Evolutionary conservation across 2,888 invertebrate genomes (phyloP).

Genomic region (Tribolium freemani): DNA sequence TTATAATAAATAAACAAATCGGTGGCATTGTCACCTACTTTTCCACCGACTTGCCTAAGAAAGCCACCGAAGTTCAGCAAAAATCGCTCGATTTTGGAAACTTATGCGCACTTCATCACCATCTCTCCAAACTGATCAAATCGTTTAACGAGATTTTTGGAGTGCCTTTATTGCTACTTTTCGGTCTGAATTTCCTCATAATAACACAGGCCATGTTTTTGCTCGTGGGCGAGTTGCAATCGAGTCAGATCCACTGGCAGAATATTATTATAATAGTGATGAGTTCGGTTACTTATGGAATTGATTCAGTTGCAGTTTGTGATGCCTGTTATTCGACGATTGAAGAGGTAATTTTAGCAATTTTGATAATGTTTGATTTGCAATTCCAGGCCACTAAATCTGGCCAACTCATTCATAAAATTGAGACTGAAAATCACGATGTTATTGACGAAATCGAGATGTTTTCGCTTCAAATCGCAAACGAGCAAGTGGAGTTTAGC

Average conservation of each 20-base stretch:
- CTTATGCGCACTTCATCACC: constrained; percentile 16
- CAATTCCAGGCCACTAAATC: constrained; percentile 55
- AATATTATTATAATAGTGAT: neutral
- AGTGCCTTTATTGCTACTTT: constrained; percentile 12
- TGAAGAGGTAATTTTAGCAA: constrained; percentile 49
- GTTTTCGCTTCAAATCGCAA: constrained; percentile 63
- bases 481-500: constrained; percentile 59
- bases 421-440: constrained; percentile 57
- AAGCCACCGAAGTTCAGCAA: neutral
- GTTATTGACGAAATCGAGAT: constrained; percentile 61
- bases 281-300: constrained; percentile 36
- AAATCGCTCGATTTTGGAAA: neutral
- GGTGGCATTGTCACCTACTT: neutral
- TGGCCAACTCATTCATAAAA: constrained; percentile 58
- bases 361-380: neutral
- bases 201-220: neutral
- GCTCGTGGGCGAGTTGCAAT: neutral
- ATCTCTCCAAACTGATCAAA: constrained; percentile 13
- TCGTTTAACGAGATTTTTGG: constrained; percentile 18
- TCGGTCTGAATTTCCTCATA: constrained; percentile 6
- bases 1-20: constrained; percentile 19
- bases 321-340: constrained; percentile 53
- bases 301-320: constrained; percentile 53
- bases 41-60: neutral
- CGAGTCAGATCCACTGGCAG: neutral